Conservation (phyloP, 2,113 vertebrate species). For the Hippocampus guttulatus region DNA sequence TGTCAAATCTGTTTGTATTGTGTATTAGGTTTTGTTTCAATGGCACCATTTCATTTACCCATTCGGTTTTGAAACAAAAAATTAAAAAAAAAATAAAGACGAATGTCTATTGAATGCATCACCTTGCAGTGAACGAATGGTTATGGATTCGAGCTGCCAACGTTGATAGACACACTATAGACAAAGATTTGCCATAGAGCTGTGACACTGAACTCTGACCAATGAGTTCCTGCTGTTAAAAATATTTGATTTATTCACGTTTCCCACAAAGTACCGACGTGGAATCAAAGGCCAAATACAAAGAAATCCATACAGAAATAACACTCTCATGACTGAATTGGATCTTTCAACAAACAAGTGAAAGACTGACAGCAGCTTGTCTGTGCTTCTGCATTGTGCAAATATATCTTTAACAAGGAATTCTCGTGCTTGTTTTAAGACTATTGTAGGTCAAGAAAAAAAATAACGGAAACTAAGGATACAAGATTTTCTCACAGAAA, state of each 20-base stretch:
- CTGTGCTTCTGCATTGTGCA: constrained; percentile 1
- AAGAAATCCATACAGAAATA: constrained; percentile 1
- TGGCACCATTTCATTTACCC: constrained; percentile 10
- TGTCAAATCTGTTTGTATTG: constrained; percentile 1
- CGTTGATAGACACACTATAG: constrained; percentile 33
- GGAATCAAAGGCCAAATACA: constrained; percentile 1
- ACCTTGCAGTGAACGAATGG: constrained; percentile 14
- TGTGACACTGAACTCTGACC: not conserved
- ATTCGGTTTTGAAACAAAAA: constrained; percentile 11
- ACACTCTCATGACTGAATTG: not conserved
- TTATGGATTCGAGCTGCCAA: constrained; percentile 28
- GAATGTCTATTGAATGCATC: constrained; percentile 52
- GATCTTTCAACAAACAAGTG: constrained; percentile 11
- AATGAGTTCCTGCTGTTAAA: not conserved
- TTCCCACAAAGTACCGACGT: not conserved
- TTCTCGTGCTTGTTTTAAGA: constrained; percentile 7
- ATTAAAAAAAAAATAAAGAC: constrained; percentile 46
- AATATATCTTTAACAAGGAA: constrained; percentile 5
- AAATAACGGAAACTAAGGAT: not conserved
- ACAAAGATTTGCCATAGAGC: constrained; percentile 33
- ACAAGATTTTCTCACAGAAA: constrained; percentile 1
- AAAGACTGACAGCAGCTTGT: not conserved
- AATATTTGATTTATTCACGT: not conserved
- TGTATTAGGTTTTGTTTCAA: constrained; percentile 13
- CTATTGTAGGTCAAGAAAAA: not conserved